These are phyloP conservation scores for Meteorus sp. DNA, from an alignment of 1,140 invertebrate species.

Conservation along the genomic window DNA sequence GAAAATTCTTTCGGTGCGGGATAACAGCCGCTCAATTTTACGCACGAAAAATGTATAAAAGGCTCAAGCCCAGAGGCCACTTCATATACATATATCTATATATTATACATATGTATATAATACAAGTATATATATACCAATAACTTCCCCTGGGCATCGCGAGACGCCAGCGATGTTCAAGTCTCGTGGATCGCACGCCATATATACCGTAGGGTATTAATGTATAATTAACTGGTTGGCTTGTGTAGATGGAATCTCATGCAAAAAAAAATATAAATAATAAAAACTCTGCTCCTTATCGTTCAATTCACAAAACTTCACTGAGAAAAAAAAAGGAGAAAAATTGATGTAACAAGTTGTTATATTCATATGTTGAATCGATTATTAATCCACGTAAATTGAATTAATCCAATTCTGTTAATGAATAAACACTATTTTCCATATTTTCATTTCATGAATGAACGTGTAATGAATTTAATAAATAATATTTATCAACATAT, in stretches of 20 bases:
- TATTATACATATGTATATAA: background rate
- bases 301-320: conserved; percentile 9
- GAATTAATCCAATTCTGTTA: no score
- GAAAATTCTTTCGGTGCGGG: no score
- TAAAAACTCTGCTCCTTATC: conserved; percentile 53
- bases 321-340: no score
- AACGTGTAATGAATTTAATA: no score
- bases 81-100: no score
- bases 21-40: conserved; percentile 34
- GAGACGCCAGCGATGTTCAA: conserved; percentile 3
- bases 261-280: conserved; percentile 30
- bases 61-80: conserved; percentile 6
- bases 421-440: no score
- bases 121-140: background rate
- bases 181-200: conserved; percentile 49
- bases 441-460: no score
- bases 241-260: conserved; percentile 54
- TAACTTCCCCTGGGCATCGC: conserved; percentile 21
- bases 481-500: no score
- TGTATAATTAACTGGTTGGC: conserved; percentile 57
- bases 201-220: conserved; percentile 42
- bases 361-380: no score
- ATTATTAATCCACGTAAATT: no score
- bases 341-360: no score
- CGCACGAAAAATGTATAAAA: conserved; percentile 36